These are phyloP conservation scores for Taxidea taxus DNA, from an alignment of 2,113 vertebrate genomes.

Conservation along the genomic window DNA sequence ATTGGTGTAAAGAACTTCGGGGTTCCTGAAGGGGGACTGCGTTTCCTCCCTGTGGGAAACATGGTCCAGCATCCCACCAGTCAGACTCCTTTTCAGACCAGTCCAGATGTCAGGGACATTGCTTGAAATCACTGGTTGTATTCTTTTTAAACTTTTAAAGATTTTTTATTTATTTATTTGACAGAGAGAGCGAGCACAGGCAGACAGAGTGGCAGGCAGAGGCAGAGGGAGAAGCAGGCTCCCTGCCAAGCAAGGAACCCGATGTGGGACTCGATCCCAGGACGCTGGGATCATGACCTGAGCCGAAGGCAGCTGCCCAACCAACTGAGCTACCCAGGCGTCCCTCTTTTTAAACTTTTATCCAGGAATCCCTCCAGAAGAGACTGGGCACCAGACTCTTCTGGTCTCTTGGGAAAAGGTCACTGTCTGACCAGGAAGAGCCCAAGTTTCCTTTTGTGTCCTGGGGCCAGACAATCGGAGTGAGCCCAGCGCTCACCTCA, in stretches of 20 bases:
- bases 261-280: too few species aligned
- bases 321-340: too few species aligned
- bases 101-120: neutral
- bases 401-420: neutral
- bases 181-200: too few species aligned
- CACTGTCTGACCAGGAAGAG: slow-evolving; percentile 72
- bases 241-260: too few species aligned
- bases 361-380: slow-evolving; percentile 87
- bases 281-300: too few species aligned
- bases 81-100: neutral
- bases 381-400: slow-evolving; percentile 77
- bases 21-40: neutral
- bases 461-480: slow-evolving; percentile 78
- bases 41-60: neutral
- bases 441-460: slow-evolving; percentile 66
- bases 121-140: slow-evolving; percentile 81
- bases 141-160: slow-evolving; percentile 86
- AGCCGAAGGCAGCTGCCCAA: too few species aligned
- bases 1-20: accelerated
- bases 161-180: too few species aligned
- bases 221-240: too few species aligned
- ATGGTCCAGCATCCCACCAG: neutral
- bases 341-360: too few species aligned
- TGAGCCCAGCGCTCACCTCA: slow-evolving; percentile 87
- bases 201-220: too few species aligned